phyloP scores from a whole-genome alignment of 2,888 invertebrate species.

The Philopedon plagiatum region DNA sequence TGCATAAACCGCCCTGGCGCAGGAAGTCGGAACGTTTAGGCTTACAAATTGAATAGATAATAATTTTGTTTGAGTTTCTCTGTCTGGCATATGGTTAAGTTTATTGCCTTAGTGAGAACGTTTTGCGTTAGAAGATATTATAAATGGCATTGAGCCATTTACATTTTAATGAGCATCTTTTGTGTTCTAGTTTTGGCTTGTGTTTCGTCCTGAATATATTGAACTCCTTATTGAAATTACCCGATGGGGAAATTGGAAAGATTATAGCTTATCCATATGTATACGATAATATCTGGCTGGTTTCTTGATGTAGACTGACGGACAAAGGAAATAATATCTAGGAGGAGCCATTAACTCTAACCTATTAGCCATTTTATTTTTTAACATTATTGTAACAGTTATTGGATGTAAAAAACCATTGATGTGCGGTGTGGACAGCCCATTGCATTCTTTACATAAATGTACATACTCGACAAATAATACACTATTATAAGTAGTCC shows the following conservation, averaged over 20 bases:
- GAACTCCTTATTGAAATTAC: background rate
- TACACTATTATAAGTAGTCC: too few species aligned
- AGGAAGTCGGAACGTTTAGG: constrained; percentile 48
- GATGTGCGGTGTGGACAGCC: too few species aligned
- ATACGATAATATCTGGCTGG: background rate
- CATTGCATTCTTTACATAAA: too few species aligned
- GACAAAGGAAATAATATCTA: background rate
- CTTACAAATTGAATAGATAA: constrained; percentile 51
- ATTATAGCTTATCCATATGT: background rate
- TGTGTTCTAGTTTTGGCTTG: background rate
- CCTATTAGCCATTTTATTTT: too few species aligned
- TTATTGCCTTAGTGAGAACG: constrained; percentile 35
- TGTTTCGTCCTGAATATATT: background rate
- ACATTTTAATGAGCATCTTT: constrained; percentile 63
- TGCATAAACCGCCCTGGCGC: constrained; percentile 41
- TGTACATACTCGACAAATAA: too few species aligned
- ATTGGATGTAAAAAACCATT: too few species aligned
- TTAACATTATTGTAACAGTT: too few species aligned
- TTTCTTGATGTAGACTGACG: background rate
- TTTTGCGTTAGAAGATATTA: constrained; percentile 56
- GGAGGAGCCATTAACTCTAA: too few species aligned
- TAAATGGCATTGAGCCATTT: constrained; percentile 64
- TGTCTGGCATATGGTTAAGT: constrained; percentile 34
- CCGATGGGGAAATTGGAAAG: background rate
- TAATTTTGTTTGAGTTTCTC: constrained; percentile 35